Evolutionary conservation across 30 jellyfish, hydroid and myxozoan genomes (phyloP).

Genomic region (Turritopsis rubra): DNA sequence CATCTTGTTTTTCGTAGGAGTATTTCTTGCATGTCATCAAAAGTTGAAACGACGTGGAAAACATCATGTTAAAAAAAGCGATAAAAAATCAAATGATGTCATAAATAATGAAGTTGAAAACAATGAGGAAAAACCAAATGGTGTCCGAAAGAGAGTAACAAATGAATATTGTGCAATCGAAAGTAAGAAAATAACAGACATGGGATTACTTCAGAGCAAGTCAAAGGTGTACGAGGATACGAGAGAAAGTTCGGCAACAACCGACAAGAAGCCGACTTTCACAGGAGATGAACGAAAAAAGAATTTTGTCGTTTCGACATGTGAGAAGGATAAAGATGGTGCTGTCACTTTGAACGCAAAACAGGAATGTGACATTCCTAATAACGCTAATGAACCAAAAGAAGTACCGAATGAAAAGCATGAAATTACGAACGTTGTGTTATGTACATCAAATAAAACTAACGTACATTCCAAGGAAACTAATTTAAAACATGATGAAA

Average conservation of each 20-base stretch:
- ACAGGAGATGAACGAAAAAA: neutral
- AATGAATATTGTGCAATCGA: neutral
- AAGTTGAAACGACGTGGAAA: constrained; percentile 21
- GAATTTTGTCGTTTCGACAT: neutral
- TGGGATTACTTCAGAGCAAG: constrained; percentile 10
- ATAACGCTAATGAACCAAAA: neutral
- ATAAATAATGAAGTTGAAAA: neutral
- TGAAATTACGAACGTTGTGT: neutral
- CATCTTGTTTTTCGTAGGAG: constrained; percentile 14
- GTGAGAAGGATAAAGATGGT: neutral
- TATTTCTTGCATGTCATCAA: constrained; percentile 16
- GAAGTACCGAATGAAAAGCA: neutral
- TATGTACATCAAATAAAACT: neutral
- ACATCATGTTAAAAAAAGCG: neutral
- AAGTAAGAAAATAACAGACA: neutral
- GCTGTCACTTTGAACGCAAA: neutral
- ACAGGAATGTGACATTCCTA: neutral
- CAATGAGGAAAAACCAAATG: neutral
- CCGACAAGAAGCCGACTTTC: neutral
- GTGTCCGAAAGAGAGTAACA: constrained; percentile 1
- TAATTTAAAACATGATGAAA: neutral
- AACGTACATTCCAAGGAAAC: no score
- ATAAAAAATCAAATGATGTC: neutral
- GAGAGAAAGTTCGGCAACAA: neutral
- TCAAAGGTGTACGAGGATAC: neutral